These are phyloP conservation scores for Stenolophus ochropezus DNA, from an alignment of 2,888 invertebrate species.

Conservation along the genomic window DNA sequence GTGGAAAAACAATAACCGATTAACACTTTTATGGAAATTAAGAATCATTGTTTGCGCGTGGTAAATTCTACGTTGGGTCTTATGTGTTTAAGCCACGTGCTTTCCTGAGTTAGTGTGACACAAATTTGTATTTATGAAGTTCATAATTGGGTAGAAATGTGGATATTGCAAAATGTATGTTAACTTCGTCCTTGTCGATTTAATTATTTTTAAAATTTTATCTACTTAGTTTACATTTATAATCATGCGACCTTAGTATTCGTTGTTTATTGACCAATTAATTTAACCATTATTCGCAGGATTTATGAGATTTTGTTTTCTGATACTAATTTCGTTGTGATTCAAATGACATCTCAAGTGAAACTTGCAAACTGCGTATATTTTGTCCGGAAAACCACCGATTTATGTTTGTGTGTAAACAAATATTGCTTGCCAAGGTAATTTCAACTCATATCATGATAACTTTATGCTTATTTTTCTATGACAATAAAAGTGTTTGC, in stretches of 20 bases:
- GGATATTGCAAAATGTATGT: constrained; percentile 33
- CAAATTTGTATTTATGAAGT: constrained; percentile 12
- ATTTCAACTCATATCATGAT: constrained; percentile 24
- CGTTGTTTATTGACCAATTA: constrained; percentile 43
- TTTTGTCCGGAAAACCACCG: constrained; percentile 5
- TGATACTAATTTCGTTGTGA: constrained; percentile 1
- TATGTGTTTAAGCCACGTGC: constrained; percentile 28
- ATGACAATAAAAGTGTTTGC: not conserved
- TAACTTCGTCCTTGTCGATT: constrained; percentile 12
- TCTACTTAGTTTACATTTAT: constrained; percentile 39
- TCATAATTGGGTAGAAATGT: constrained; percentile 26
- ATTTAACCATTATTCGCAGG: constrained; percentile 3
- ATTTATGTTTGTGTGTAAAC: constrained; percentile 28
- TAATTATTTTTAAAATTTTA: constrained; percentile 14
- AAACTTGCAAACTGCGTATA: not conserved
- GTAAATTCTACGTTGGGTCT: not conserved
- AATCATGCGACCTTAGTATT: constrained; percentile 39
- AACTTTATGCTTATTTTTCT: constrained; percentile 25
- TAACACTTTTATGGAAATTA: constrained; percentile 13
- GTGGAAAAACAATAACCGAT: constrained; percentile 13
- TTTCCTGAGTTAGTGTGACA: not conserved
- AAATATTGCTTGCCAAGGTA: constrained; percentile 42
- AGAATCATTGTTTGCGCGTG: not conserved
- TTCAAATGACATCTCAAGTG: not conserved
- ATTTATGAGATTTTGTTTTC: not conserved